Evolutionary conservation across 2,113 vertebrate genomes (phyloP).

Genomic region (Stigmatopora argus): DNA sequence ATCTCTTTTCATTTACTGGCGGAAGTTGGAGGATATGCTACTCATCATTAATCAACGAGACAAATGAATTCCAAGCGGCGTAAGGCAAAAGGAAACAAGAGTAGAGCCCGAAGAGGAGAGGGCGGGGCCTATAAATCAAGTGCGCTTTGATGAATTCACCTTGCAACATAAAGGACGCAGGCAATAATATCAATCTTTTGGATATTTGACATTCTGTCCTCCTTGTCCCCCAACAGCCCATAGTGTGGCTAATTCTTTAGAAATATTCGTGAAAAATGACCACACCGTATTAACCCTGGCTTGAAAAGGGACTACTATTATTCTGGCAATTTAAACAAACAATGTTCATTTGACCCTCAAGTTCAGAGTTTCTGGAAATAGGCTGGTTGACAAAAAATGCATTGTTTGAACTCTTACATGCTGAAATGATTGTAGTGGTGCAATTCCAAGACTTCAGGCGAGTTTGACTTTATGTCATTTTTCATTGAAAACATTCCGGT

Average conservation of each 20-base stretch:
- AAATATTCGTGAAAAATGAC: conserved; percentile 29
- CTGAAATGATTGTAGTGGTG: not conserved
- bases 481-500: not conserved
- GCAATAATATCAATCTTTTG: conserved; percentile 67
- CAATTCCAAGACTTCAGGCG: conserved; percentile 21
- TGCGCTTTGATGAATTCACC: conserved; percentile 69
- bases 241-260: conserved; percentile 42
- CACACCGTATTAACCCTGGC: too few species aligned
- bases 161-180: conserved; percentile 60
- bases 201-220: conserved; percentile 58
- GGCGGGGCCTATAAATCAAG: conserved; percentile 56
- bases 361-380: conserved; percentile 47
- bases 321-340: not conserved
- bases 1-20: conserved; percentile 69
- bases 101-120: conserved; percentile 33
- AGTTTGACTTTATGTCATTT: not conserved
- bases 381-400: not conserved
- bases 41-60: conserved; percentile 74
- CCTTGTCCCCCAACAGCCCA: conserved; percentile 56
- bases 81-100: conserved; percentile 23
- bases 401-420: too few species aligned
- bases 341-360: conserved; percentile 1
- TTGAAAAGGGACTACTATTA: too few species aligned
- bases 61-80: conserved; percentile 65
- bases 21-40: conserved; percentile 67